Evolutionary conservation across 2,797 vertebrate genomes (phyloP), one percentile per base, ranked within the genome.

Genomic region (Myotis planiceps): DNA sequence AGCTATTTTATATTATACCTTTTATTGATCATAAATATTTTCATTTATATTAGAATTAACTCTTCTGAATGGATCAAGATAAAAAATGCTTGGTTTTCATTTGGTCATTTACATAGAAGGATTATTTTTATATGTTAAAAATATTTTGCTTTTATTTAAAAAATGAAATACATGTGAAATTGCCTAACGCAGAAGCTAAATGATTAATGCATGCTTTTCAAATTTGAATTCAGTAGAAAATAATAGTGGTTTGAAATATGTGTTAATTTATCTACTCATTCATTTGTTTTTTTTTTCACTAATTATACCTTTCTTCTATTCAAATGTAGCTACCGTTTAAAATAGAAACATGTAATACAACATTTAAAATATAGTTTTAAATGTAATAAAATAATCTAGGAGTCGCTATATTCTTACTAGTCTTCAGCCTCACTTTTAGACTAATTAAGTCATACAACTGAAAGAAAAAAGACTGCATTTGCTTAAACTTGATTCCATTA

Each of bases 401-500:
- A 80, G 37, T 4, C 42, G 58, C 27, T 55, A n/a, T 78, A 53
- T 81, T 76, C 34, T 72, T 78, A 53, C 29, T 90, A n/a, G 74
- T 88, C 34, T 96, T 82, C 14, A 55, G 45, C 18, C 42, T 85
- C 68, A 78, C 84, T 93, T 93, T 96, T 95, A 81, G 58, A 75
- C 63, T 95, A 95, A 94, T 91, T 63, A 95, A 84, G n/a, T 90
- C 51, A 94, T 25, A 81, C 27, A 97, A 85, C 42, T 47, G 63
- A 84, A 88, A 96, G 60, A 81, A 49, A 65, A 95, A 88, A 81
- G 85, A 19, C 6, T 92, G 51, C 25, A 87, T 88, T 93, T 90
- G 45, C 80, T 92, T 85, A 86, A 95, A 96, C 92, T 55, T 51
- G 60, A 91, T 94, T 96, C 71, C 53, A 72, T 51, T 92, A 96